Evolutionary conservation across 2,797 vertebrate species (phyloP), one percentile per base, ranked within the genome.

Genomic region (Melanotaenia pygmaea): DNA sequence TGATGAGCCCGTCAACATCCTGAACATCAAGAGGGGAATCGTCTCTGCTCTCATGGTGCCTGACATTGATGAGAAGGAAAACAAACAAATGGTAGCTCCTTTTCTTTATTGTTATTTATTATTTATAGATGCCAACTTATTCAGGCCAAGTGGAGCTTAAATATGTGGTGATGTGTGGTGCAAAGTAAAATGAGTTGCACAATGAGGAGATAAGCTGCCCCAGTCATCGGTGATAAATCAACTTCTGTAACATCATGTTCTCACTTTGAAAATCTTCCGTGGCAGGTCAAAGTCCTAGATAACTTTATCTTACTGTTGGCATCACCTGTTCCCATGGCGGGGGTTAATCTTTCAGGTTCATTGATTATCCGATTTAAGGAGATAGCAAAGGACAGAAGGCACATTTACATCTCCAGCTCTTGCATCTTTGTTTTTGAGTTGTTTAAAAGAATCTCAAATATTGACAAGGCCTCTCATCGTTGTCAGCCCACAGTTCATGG

Each of bases 1-100:
- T 0, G 92, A 94, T 6, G 97, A 99, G 67, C 85, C 95, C 0
- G 66, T 79, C 43, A 94, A 96, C 84, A 95, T 97, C 80, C 86
- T 99, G 63, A 99, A 99, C 92, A 90, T 98, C 90, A 99, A 99
- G 91, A 96, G 97, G 71, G 98, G 97, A 64, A 96, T 99, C 53
- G 77, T 99, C 67, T 97, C 97, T 28, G 88, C 96, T 50, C 94
- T 99, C 5, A 85, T 98, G 12, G 94, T 95, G 74, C 97, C 97
- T 62, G 85, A 83, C 1, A 94, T 96, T 86, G 91, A 93, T 22
- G 88, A 92, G 47, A 90, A 92, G 45, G 87, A 35, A 56, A 94
- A 85, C 77, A 80, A 86, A 13, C 12, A 86, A 47, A 93, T 94
- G 94, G 94, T 94, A 86, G 24, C 43, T 67, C 2, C 3, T 22